phyloP scores from a whole-genome alignment of 2,797 vertebrate species.

The Scleropages formosus region DNA sequence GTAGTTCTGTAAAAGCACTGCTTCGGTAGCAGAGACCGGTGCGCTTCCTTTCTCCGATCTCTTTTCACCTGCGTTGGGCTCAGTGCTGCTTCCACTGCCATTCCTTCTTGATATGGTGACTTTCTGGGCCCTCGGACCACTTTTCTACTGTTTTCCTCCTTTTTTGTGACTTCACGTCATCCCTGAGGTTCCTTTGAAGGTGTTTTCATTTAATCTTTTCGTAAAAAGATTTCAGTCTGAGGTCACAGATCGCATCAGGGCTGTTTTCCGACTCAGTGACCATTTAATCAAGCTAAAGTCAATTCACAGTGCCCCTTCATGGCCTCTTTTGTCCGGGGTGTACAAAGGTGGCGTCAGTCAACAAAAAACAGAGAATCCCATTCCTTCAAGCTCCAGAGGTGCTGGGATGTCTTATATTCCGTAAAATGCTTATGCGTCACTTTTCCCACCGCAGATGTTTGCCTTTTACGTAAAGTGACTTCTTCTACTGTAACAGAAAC shows the following conservation, averaged over 20 bases:
- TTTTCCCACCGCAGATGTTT: not conserved
- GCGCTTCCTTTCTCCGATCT: slow-evolving; percentile 22
- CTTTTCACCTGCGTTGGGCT: slow-evolving; percentile 10
- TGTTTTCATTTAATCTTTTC: slow-evolving; percentile 81
- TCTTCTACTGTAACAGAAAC: not conserved
- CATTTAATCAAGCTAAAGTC: slow-evolving; percentile 90
- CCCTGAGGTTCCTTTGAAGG: slow-evolving; percentile 70
- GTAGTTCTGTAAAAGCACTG: no score
- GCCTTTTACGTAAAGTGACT: slow-evolving; percentile 26
- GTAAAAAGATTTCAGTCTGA: slow-evolving; percentile 68
- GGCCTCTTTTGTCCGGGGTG: slow-evolving; percentile 71
- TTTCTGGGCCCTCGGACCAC: not conserved
- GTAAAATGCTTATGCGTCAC: slow-evolving; percentile 42
- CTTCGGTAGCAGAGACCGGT: slow-evolving; percentile 18
- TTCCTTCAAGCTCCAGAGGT: slow-evolving; percentile 62
- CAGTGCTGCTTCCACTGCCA: slow-evolving; percentile 14
- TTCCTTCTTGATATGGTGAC: slow-evolving; percentile 40
- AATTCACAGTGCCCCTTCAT: slow-evolving; percentile 64
- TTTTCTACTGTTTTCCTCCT: slow-evolving; percentile 3
- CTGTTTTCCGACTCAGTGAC: slow-evolving; percentile 87
- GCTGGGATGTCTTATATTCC: slow-evolving; percentile 62
- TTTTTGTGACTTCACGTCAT: slow-evolving; percentile 59
- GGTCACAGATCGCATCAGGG: slow-evolving; percentile 83
- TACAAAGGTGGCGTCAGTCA: slow-evolving; percentile 76
- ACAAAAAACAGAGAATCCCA: slow-evolving; percentile 61